phyloP scores from a whole-genome alignment of 2,888 invertebrate species.

The Phortica okadai region DNA sequence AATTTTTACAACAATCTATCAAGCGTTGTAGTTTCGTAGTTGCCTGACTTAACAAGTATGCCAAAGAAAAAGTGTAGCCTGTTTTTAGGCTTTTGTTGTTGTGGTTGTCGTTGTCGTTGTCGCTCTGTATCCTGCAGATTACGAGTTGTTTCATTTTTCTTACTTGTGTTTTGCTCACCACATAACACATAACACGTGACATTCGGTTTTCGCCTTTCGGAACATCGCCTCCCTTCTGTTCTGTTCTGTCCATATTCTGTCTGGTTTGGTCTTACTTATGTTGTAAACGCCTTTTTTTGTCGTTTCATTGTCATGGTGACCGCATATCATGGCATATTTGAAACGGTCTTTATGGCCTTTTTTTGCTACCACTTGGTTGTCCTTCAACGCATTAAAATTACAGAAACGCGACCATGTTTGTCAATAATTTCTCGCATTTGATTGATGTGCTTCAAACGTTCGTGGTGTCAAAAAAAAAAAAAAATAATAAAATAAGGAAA shows the following conservation, averaged over 20 bases:
- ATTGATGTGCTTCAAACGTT: neutral
- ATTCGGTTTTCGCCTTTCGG: neutral
- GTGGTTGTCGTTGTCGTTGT: neutral
- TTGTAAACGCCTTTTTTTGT: neutral
- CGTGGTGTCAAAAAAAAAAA: neutral
- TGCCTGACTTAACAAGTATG: neutral
- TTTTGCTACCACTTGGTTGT: neutral
- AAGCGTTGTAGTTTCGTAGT: slow-evolving; percentile 45
- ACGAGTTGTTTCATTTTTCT: no score
- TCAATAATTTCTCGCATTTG: slow-evolving; percentile 12
- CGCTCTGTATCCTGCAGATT: no score
- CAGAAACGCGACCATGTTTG: neutral
- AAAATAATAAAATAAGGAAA: neutral
- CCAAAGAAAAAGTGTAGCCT: slow-evolving; percentile 8
- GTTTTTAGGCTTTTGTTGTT: neutral
- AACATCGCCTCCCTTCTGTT: no score
- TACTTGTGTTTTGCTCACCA: neutral
- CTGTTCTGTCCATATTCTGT: no score
- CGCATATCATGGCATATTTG: neutral
- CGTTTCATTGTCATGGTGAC: slow-evolving; percentile 3
- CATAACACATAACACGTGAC: slow-evolving; percentile 4
- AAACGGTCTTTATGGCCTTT: neutral
- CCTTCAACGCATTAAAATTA: slow-evolving; percentile 1
- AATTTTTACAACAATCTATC: slow-evolving; percentile 67
- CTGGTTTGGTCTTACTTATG: neutral